Conservation (phyloP, 2,797 vertebrate species). For the Pipistrellus nathusii region DNA sequence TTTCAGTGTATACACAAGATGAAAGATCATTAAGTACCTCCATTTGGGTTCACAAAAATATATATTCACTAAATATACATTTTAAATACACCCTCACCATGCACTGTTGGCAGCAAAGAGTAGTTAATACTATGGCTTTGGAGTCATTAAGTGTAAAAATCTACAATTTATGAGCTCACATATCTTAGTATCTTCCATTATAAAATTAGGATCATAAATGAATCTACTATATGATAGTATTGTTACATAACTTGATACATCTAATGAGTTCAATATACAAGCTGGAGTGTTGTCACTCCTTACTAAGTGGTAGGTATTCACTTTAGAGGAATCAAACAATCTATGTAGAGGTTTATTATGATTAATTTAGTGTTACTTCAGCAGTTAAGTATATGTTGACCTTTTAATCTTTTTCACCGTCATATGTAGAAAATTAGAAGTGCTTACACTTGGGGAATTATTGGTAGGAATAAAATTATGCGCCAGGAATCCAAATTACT, state of each 20-base stretch:
- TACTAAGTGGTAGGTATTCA: neutral
- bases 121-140: neutral
- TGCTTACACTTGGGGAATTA: neutral
- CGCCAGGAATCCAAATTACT: conserved; percentile 14
- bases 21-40: neutral
- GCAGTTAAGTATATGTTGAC: neutral
- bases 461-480: neutral
- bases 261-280: neutral
- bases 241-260: neutral
- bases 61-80: neutral
- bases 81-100: neutral
- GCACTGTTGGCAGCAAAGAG: neutral
- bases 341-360: no score
- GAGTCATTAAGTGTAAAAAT: neutral
- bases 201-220: neutral
- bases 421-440: neutral
- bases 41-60: conserved; percentile 11
- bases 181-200: neutral
- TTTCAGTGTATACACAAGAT: neutral
- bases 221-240: neutral
- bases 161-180: neutral
- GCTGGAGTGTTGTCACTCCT: neutral
- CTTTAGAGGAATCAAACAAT: no score
- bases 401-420: conserved; percentile 12
- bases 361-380: no score